Conservation (phyloP, 2,888 invertebrate genomes). For the Amphipyra tragopoginis region DNA sequence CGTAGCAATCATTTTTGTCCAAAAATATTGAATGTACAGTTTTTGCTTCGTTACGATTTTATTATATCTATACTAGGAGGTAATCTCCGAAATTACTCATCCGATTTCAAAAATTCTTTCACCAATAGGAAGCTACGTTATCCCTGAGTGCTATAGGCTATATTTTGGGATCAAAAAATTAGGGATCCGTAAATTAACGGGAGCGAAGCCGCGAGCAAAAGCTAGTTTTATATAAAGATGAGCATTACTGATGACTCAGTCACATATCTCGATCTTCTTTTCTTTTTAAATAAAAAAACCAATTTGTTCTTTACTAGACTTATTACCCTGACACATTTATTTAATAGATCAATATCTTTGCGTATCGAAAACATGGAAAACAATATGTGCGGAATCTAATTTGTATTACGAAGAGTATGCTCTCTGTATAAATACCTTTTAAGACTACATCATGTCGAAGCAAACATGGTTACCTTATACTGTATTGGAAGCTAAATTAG, state of each 20-base stretch:
- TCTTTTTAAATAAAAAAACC: neutral
- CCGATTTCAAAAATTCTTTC: too few species aligned
- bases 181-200: too few species aligned
- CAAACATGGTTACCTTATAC: slow-evolving; percentile 27
- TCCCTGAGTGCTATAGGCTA: too few species aligned
- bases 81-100: too few species aligned
- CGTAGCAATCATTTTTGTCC: too few species aligned
- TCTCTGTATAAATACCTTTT: slow-evolving; percentile 26
- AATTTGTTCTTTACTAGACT: neutral
- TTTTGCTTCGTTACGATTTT: too few species aligned
- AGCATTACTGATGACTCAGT: neutral
- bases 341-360: slow-evolving; percentile 11
- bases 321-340: slow-evolving; percentile 1
- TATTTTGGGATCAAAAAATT: too few species aligned
- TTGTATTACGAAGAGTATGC: slow-evolving; percentile 24
- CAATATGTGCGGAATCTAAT: slow-evolving; percentile 47
- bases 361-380: slow-evolving; percentile 26
- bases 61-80: too few species aligned
- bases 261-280: neutral
- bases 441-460: slow-evolving; percentile 2
- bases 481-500: slow-evolving; percentile 19
- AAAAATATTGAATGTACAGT: too few species aligned
- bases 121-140: too few species aligned
- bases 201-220: too few species aligned
- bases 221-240: too few species aligned